Base-by-base conservation (phyloP, 1,140 invertebrate species). In the Drosophila navojoa region DNA sequence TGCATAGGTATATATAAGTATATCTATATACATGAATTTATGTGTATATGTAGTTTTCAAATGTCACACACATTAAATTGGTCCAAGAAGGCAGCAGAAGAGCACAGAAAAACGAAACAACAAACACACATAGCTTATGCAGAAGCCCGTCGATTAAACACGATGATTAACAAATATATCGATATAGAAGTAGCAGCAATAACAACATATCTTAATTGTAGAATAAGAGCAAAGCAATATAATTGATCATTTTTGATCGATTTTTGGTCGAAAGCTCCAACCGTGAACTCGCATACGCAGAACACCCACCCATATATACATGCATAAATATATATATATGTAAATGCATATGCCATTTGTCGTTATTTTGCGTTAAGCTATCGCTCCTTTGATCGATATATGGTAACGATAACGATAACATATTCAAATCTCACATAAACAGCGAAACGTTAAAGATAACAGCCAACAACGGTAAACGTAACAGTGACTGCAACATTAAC, bases 321-420 rank as follows among this genome's bases (percentile, higher is more conserved):
- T 35, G 7, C 6, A 13, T 13, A 44, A 22, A 15, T 32, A 32
- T 32, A 32, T 32, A 32, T 13, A 29, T 15, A 54, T 15, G 66
- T 66, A 61, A 47, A n/a, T 7, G 55, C n/a, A 11, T 57, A 52
- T 38, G 47, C 55, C 54, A 50, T 55, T 72, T 61, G 19, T 3
- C 25, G 15, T 44, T 22, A 44, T 38, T 52, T 58, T 52, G 19
- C 45, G 53, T 50, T 57, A 13, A 16, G n/a, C 6, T 7, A 47
- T 40, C 19, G 58, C 47, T 49, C 29, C 3, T 22, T 22, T 22
- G 53, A 69, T 35, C 22, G 38, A 38, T 22, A 69, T 19, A 2
- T 57, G n/a, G 38, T 11, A 47, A 38, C 42, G 22, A 40, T 10
- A 57, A 9, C 45, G 19, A 44, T 57, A 57, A 27, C 50, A 9